A percentile compares a stretch with the other conserved stretches of the same genome.
phyloP scores from a whole-genome alignment of 2,797 vertebrate species.

The Poeciliopsis paucimaculata region DNA sequence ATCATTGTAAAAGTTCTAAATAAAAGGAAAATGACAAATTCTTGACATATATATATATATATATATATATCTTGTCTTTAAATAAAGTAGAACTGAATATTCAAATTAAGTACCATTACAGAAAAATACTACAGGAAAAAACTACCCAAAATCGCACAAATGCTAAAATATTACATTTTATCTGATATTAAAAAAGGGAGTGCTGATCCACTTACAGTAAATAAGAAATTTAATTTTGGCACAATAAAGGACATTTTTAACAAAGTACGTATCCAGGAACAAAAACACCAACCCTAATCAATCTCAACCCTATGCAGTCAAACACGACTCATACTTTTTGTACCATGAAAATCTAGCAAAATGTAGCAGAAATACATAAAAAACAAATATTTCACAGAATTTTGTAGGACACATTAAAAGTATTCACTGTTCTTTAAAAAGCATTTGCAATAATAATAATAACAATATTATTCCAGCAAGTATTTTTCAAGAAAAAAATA shows the following conservation, averaged over 20 bases:
- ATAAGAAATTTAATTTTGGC: conserved; percentile 61
- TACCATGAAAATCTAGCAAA: conserved; percentile 47
- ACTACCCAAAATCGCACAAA: conserved; percentile 46
- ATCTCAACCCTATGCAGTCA: conserved; percentile 13
- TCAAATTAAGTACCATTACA: conserved; percentile 67
- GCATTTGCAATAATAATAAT: conserved; percentile 41
- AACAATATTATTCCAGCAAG: conserved; percentile 27
- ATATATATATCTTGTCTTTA: conserved; percentile 45
- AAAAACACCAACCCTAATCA: conserved; percentile 32
- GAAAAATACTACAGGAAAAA: conserved; percentile 37
- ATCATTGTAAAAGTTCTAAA: background rate
- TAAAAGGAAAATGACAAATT: conserved; percentile 28
- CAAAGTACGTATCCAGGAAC: conserved; percentile 68
- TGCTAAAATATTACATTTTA: conserved; percentile 50
- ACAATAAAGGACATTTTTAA: conserved; percentile 61
- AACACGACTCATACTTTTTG: conserved; percentile 41
- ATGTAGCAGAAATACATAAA: conserved; percentile 27
- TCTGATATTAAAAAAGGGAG: conserved; percentile 44
- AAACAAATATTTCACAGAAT: conserved; percentile 69
- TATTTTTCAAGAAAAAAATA: conserved; percentile 37
- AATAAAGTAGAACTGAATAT: conserved; percentile 61
- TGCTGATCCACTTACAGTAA: conserved; percentile 71
- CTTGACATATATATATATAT: conserved; percentile 53
- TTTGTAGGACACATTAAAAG: conserved; percentile 58
- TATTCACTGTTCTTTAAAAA: conserved; percentile 58